Percentiles rank a stretch among this genome's conserved stretches.
phyloP scores from a whole-genome alignment of 2,888 invertebrate species.

The Eristalinus sepulchralis region DNA sequence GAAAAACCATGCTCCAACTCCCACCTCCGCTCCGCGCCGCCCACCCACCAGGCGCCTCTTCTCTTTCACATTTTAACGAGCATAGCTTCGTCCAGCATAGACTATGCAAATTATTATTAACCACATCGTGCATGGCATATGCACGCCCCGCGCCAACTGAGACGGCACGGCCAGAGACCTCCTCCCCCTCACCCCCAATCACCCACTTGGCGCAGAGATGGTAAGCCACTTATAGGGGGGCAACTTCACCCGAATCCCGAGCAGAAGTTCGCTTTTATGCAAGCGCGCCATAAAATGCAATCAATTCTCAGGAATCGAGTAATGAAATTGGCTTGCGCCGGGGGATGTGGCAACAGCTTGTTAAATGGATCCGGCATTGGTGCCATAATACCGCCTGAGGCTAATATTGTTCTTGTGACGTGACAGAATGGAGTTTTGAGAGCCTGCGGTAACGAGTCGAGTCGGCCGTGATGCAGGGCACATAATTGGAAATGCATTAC shows the following conservation, averaged over 20 bases:
- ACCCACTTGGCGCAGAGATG: not conserved
- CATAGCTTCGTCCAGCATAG: slow-evolving; percentile 18
- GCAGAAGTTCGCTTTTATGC: slow-evolving; percentile 27
- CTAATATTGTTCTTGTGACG: slow-evolving; percentile 20
- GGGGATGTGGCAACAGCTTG: slow-evolving; percentile 46
- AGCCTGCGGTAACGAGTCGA: not conserved
- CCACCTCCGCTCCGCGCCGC: slow-evolving; percentile 8
- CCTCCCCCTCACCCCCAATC: not conserved
- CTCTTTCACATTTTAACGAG: not conserved
- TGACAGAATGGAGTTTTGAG: slow-evolving; percentile 16
- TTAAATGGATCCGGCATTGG: slow-evolving; percentile 11
- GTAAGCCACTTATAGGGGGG: not conserved
- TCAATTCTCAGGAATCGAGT: slow-evolving; percentile 41
- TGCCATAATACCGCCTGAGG: not conserved
- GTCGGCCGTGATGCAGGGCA: not conserved
- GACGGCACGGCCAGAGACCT: too few species aligned
- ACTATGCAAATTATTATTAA: slow-evolving; percentile 48
- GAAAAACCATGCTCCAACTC: slow-evolving; percentile 13
- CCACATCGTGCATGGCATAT: slow-evolving; percentile 26
- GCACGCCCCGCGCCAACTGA: not conserved
- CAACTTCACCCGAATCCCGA: not conserved
- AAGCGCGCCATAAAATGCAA: slow-evolving; percentile 24
- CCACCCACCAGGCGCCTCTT: not conserved
- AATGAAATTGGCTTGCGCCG: slow-evolving; percentile 16
- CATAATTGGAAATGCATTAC: slow-evolving; percentile 33